phyloP scores from a whole-genome alignment of 2,888 invertebrate genomes.

The Synergus laeviventris region DNA sequence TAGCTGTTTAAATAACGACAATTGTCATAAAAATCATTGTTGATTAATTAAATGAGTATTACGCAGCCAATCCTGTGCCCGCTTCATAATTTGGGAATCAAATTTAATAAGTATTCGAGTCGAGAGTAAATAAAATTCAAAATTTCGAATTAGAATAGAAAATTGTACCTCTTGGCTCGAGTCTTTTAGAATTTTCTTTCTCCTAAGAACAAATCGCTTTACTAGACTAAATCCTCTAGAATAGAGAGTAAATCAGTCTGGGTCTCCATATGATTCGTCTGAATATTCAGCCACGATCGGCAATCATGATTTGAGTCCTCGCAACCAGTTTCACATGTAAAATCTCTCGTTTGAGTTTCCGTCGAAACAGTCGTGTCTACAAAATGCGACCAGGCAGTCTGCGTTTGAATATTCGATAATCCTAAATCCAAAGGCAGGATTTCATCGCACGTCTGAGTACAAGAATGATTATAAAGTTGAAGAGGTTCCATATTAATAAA shows the following conservation, averaged over 20 bases:
- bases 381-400: constrained; percentile 79
- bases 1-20: background rate
- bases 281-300: constrained; percentile 67
- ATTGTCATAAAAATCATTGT: background rate
- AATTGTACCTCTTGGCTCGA: background rate
- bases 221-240: constrained; percentile 64
- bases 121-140: background rate
- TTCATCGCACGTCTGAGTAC: constrained; percentile 79
- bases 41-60: background rate
- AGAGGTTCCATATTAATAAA: constrained; percentile 73
- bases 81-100: background rate
- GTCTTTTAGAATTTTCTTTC: constrained; percentile 8
- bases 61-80: background rate
- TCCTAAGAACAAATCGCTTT: background rate
- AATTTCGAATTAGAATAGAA: background rate
- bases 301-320: constrained; percentile 59
- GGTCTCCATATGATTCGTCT: constrained; percentile 78
- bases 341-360: constrained; percentile 79
- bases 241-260: constrained; percentile 77
- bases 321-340: constrained; percentile 59
- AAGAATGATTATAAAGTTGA: constrained; percentile 75
- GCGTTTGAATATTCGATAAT: constrained; percentile 82
- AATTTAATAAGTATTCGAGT: constrained; percentile 2
- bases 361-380: constrained; percentile 79
- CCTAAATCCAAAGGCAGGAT: constrained; percentile 78